A percentile compares a stretch with the other conserved stretches of the same genome.
These are phyloP conservation scores for Hypena proboscidalis DNA, from an alignment of 2,888 invertebrate species.

Conservation along the genomic window DNA sequence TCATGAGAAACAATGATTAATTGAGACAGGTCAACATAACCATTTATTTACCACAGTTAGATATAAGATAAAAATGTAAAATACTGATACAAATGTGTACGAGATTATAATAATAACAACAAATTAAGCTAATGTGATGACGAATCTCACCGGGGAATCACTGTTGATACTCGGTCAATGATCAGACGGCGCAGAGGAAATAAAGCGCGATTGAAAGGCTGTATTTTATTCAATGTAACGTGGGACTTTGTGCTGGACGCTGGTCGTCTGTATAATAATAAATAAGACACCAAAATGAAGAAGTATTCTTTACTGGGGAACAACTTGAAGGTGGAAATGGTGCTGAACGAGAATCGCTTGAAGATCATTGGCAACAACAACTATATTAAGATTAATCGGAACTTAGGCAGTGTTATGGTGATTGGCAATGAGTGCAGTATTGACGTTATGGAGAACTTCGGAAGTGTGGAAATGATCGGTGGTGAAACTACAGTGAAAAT, in stretches of 20 bases:
- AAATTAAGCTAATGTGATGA: constrained; percentile 23
- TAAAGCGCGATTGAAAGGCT: constrained; percentile 15
- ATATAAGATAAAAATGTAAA: constrained; percentile 19
- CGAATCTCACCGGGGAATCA: constrained; percentile 37
- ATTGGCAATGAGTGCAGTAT: constrained; percentile 51
- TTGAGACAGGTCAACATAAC: constrained; percentile 42
- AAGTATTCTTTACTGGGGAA: constrained; percentile 51
- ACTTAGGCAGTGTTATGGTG: constrained; percentile 52
- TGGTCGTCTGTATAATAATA: neutral
- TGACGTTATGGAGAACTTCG: constrained; percentile 50
- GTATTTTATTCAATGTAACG: constrained; percentile 25
- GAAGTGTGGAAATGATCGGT: constrained; percentile 47
- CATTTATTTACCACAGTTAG: constrained; percentile 35
- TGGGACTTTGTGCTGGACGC: constrained; percentile 10
- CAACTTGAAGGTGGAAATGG: constrained; percentile 53
- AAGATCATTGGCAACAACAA: constrained; percentile 58
- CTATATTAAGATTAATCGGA: constrained; percentile 50
- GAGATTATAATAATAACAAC: constrained; percentile 14
- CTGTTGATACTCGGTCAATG: constrained; percentile 20
- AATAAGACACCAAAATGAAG: constrained; percentile 45
- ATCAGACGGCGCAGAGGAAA: constrained; percentile 18
- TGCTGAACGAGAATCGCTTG: constrained; percentile 48
- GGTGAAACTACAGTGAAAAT: constrained; percentile 30
- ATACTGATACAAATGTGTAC: constrained; percentile 12
- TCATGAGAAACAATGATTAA: constrained; percentile 56